Base-by-base conservation (phyloP, 2,113 vertebrate genomes). In the Corythornis madagascariensis region DNA sequence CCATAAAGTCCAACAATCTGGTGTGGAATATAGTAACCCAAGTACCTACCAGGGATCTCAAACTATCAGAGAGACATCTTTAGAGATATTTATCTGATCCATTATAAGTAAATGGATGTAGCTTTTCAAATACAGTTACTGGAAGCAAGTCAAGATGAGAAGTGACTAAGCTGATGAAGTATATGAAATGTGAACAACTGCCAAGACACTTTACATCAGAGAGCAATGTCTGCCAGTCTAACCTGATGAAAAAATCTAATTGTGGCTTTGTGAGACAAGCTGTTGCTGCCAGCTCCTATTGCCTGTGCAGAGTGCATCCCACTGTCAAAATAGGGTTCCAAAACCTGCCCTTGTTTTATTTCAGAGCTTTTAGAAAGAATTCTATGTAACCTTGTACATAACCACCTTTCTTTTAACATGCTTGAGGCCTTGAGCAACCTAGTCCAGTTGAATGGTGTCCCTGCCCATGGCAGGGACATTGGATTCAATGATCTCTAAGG, bases 1-100 rank as follows among this genome's bases (percentile, higher is more conserved):
- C 1, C 7, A 2, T 29, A 2, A 61, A 53, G 10, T 29, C 35
- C n/a, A 52, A 1, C 3, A 2, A 4, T 10, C 17, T 18, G 4
- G 5, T 22, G 13, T 15, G 47, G 20, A 29, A 2, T 29, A 57
- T 11, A 31, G 42, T 6, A 2, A 26, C 13, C 8, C 22, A 40
- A 59, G 25, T 12, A 6, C 47, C 74, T 72, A 1, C 10, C n/a
- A 26, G 31, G 26, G 21, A 13, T 7, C 66, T 47, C 71, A 42
- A 2, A 45, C 28, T 38, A 16, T 56, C 6, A 3, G 43, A 66
- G 52, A 40, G 25, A 40, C 12, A 3, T 35, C 28, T 10, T 31
- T n/a, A 28, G 67, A 31, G 11, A 15, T 43, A 38, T 61, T 48
- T 7, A 4, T 4, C 42, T 82, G 61, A 0, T 15, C 3, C 11